A percentile compares a stretch with the other conserved stretches of the same genome.
Evolutionary conservation across 2,797 vertebrate genomes (phyloP).

Genomic region (Sphenodon punctatus): DNA sequence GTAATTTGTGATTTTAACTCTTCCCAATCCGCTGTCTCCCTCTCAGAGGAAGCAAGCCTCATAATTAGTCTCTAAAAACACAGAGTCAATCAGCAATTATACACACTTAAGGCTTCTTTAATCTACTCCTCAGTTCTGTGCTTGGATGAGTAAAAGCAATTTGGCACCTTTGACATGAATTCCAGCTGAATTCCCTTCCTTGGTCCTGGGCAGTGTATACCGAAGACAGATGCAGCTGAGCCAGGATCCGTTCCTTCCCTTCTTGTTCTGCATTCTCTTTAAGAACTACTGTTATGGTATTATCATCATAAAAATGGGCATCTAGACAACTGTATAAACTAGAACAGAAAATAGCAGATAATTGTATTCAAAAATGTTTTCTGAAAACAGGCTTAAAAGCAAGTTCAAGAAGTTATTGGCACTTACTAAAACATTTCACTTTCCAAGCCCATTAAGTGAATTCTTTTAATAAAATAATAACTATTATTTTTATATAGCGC

Average conservation of each 20-base stretch:
- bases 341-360: constrained; percentile 30
- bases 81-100: too few relatives aligned
- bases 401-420: too few relatives aligned
- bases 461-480: too few relatives aligned
- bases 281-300: constrained; percentile 91
- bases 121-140: not conserved
- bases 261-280: constrained; percentile 81
- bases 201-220: constrained; percentile 78
- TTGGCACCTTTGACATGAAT: constrained; percentile 80
- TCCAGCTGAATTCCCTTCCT: constrained; percentile 80
- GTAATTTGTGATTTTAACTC: too few relatives aligned
- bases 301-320: constrained; percentile 95
- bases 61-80: too few relatives aligned
- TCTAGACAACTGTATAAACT: constrained; percentile 88
- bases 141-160: not conserved
- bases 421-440: too few relatives aligned
- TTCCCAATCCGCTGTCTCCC: too few relatives aligned
- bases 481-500: too few relatives aligned
- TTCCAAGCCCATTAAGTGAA: too few relatives aligned
- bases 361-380: not conserved
- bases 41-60: too few relatives aligned
- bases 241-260: constrained; percentile 83
- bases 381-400: too few relatives aligned
- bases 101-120: too few relatives aligned
- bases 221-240: constrained; percentile 88